A percentile compares a stretch with the other conserved stretches of the same genome.
phyloP scores from a whole-genome alignment of 1,140 invertebrate genomes.

The Chrysopa pallens region DNA sequence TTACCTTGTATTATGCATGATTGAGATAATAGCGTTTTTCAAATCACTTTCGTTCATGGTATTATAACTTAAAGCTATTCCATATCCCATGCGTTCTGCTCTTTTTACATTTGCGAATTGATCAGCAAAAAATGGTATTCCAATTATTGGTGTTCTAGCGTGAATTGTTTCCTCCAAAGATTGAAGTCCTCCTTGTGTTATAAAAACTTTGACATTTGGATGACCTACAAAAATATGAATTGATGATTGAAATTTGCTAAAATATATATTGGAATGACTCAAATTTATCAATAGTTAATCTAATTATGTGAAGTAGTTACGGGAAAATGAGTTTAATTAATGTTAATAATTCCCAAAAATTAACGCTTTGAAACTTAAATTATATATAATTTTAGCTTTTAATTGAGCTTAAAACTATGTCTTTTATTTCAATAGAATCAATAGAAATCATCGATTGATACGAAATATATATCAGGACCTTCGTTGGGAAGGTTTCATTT shows the following conservation, averaged over 20 bases:
- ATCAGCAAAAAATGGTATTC: conserved; percentile 21
- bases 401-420: no score
- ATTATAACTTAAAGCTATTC: conserved; percentile 12
- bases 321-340: conserved; percentile 24
- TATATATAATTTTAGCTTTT: no score
- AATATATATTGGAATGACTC: background rate
- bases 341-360: conserved; percentile 28
- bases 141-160: conserved; percentile 28
- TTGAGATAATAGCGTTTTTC: conserved; percentile 10
- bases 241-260: background rate
- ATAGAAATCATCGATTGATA: no score
- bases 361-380: no score
- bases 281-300: background rate
- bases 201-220: conserved; percentile 21
- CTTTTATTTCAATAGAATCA: no score
- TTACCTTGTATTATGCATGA: conserved; percentile 5
- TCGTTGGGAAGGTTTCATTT: no score
- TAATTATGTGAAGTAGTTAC: background rate
- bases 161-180: conserved; percentile 27
- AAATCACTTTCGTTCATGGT: conserved; percentile 14
- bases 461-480: no score
- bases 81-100: conserved; percentile 12
- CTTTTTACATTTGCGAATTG: conserved; percentile 16
- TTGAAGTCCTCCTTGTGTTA: conserved; percentile 30
- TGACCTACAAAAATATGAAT: conserved; percentile 17